Evolutionary conservation across 2,113 vertebrate genomes (phyloP), one percentile per base, ranked within the genome.

Genomic region (Tragulus kanchil): DNA sequence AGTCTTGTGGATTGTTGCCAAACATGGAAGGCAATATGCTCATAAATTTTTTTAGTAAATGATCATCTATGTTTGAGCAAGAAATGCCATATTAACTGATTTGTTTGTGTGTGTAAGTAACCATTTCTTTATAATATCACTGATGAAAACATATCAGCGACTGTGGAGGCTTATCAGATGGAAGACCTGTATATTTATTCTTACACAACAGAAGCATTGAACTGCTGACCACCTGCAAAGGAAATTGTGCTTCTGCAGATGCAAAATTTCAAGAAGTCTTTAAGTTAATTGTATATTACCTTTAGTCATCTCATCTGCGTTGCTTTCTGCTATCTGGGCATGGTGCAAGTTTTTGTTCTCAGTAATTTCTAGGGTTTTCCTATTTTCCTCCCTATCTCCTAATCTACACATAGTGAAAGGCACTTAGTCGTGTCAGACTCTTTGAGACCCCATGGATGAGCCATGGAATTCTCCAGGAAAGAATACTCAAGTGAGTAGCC

Each of bases 1-100:
- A 93, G 42, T 94, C 6, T 79, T 92, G 67, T 62, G 85, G 82
- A 94, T 86, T 90, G 23, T 79, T 97, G 65, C 65, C 89, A 97
- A 96, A 91, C 25, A 31, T 3, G 9, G 36, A 67, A 85, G 81
- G 73, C 28, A 91, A 64, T 61, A 65, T 42, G 23, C 12, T 95
- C 7, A 59, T 75, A 59, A 25, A 12, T 36, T 77, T 75, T 83
- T 81, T 48, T 69, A 10, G 28, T 82, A 88, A 96, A 77, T 62
- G 48, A 67, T 86, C 73, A 69, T 12, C 36, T 81, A 21, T 89
- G 58, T 62, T 94, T 73, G 58, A 92, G n/a, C 45, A 96, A 59
- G 59, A 92, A 96, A 75, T 89, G 42, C n/a, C 59, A 69, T 64
- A 67, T 62, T 79, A 28, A 14, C 50, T 67, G 52, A 93, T 93